Base-by-base conservation (phyloP, 2,888 invertebrate species). In the Athripsodes cinereus region DNA sequence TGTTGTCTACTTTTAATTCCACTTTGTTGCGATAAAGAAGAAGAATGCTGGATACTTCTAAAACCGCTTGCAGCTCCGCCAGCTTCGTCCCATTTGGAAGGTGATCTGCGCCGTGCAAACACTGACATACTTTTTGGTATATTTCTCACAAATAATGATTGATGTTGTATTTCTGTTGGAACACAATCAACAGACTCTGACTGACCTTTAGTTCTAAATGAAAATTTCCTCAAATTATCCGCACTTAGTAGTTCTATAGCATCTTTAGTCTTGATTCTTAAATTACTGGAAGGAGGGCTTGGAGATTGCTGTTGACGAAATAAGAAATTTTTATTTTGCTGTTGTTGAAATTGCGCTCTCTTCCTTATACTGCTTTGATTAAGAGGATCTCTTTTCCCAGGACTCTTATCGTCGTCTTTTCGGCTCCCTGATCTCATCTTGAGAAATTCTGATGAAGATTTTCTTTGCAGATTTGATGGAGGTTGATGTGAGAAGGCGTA, bases 121-220 rank as follows among this genome's bases (percentile, higher is more conserved):
- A 75, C 76, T 60, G 78, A 77, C 69, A 74, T 77, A 72, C 77
- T 76, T 57, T 62, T 60, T 70, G 78, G 76, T 72, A 77, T 76
- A 75, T 78, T 76, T 75, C 78, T 76, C 10, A 48, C 57, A 22
- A 57, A 60, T 11, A 20, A 10, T 11, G 20, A 16, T 26, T 31
- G 22, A 3, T 44, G 8, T 18, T 44, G 35, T n/a, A 19, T 10
- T 19, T 22, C 58, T 2, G 50, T 2, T 11, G 56, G 22, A 13
- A 53, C 56, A 20, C 53, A 26, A 40, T 56, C 57, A 18, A 57
- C 35, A 13, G 52, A 58, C 26, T 55, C 55, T 26, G 60, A 61
- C 63, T 63, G 63, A 61, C 63, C 63, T 61, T 63, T 63, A 13
- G 54, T 46, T 50, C 63, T 57, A 48, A 61, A 59, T 22, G 63